Evolutionary conservation across 2,888 invertebrate genomes (phyloP).

Genomic region (Xanthostigma xanthostigma): DNA sequence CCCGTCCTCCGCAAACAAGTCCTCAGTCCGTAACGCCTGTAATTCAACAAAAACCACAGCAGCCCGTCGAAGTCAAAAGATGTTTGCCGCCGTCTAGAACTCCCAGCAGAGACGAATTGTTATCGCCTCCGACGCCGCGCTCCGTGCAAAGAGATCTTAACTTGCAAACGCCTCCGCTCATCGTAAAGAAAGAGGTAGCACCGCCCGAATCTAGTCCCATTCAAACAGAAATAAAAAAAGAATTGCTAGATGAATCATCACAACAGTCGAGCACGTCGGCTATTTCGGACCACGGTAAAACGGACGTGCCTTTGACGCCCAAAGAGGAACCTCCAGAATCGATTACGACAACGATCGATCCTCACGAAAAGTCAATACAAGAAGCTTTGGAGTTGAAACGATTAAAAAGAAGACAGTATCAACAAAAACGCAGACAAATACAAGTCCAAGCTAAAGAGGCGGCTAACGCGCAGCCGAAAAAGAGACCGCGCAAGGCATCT

Average conservation of each 20-base stretch:
- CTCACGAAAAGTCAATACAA: conserved; percentile 22
- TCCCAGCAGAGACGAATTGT: conserved; percentile 29
- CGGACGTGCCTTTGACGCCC: conserved; percentile 32
- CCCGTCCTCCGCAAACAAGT: conserved; percentile 25
- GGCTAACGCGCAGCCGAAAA: conserved; percentile 50
- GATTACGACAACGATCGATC: conserved; percentile 20
- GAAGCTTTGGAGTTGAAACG: conserved; percentile 27
- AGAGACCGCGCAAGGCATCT: conserved; percentile 68
- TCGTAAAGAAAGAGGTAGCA: conserved; percentile 40
- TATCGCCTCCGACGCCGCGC: conserved; percentile 26
- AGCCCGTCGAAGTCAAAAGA: conserved; percentile 30
- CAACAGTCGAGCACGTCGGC: conserved; percentile 44
- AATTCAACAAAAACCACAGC: conserved; percentile 13
- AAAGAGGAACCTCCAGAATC: conserved; percentile 42
- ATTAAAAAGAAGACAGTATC: conserved; percentile 39
- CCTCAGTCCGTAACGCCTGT: conserved; percentile 5
- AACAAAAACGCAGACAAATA: conserved; percentile 64
- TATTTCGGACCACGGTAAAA: conserved; percentile 42
- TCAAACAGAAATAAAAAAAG: conserved; percentile 51
- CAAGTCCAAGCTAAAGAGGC: conserved; percentile 55
- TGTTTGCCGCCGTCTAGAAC: conserved; percentile 28
- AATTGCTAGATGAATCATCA: conserved; percentile 51
- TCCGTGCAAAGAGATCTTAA: neutral
- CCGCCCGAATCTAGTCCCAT: conserved; percentile 35
- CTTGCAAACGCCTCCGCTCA: conserved; percentile 20